phyloP scores from a whole-genome alignment of 2,113 vertebrate genomes.

The Hippotragus niger region DNA sequence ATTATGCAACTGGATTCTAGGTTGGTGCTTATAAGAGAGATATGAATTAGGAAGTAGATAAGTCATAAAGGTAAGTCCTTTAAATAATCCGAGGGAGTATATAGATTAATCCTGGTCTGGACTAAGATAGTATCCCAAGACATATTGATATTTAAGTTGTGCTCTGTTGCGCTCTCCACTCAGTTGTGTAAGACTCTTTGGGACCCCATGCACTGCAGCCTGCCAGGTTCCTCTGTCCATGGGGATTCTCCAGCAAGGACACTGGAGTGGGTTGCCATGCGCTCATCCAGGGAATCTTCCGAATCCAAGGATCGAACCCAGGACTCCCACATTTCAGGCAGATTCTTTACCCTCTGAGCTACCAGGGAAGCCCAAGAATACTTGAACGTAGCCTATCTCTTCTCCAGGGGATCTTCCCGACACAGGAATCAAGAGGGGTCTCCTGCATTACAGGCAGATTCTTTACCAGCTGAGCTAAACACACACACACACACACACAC shows the following conservation, averaged over 20 bases:
- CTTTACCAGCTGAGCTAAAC: not conserved
- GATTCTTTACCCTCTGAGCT: not conserved
- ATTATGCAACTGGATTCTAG: not conserved
- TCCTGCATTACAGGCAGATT: not conserved
- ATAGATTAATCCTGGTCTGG: not conserved
- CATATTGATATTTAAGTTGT: not conserved
- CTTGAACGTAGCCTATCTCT: not conserved
- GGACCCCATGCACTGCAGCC: not conserved
- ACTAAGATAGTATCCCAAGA: not conserved
- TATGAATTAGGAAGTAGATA: not conserved
- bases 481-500: not conserved
- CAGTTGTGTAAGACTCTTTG: not conserved
- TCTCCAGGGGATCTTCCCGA: not conserved
- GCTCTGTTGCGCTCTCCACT: not conserved
- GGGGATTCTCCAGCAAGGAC: not conserved
- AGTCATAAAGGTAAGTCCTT: not conserved
- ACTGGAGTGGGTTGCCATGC: not conserved
- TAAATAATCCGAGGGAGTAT: not conserved
- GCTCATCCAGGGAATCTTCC: not conserved
- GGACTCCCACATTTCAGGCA: not conserved
- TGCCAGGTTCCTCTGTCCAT: not conserved
- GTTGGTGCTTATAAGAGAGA: not conserved
- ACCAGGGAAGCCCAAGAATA: not conserved
- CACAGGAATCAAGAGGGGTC: not conserved
- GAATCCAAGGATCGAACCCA: not conserved